phyloP scores from a whole-genome alignment of 37 sponge, comb jelly and placozoan genomes.

The Geodia barretti region DNA sequence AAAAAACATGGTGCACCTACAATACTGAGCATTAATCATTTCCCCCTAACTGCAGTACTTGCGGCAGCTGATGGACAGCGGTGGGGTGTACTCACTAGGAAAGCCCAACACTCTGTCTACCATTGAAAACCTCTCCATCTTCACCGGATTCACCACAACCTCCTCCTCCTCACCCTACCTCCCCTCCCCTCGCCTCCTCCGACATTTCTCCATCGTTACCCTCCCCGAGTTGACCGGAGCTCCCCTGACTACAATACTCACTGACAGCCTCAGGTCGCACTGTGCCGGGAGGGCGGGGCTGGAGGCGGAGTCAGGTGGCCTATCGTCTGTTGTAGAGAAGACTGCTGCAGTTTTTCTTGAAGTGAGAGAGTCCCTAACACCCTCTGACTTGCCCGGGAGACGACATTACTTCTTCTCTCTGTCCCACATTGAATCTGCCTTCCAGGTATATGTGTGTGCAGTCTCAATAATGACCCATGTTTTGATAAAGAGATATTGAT shows the following conservation, averaged over 20 bases:
- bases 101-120: conserved; percentile 68
- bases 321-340: not conserved
- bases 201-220: conserved; percentile 72
- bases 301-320: not conserved
- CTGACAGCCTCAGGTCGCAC: not conserved
- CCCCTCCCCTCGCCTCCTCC: conserved; percentile 23
- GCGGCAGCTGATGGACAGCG: conserved; percentile 74
- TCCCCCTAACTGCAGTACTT: conserved; percentile 60
- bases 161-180: not conserved
- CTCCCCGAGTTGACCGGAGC: conserved; percentile 14
- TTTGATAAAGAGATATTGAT: too few species aligned
- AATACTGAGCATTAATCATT: too few species aligned
- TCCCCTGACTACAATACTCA: not conserved
- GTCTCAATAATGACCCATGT: too few species aligned
- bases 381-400: conserved; percentile 68
- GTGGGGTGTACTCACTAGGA: conserved; percentile 70
- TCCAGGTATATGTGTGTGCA: conserved; percentile 51
- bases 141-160: conserved; percentile 34
- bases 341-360: not conserved
- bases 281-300: not conserved
- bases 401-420: conserved; percentile 77
- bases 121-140: conserved; percentile 78
- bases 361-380: conserved; percentile 26
- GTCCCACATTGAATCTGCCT: conserved; percentile 36
- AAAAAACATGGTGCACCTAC: too few species aligned